phyloP scores from a whole-genome alignment of 1,140 invertebrate genomes.

The Heliothis subflexa region DNA sequence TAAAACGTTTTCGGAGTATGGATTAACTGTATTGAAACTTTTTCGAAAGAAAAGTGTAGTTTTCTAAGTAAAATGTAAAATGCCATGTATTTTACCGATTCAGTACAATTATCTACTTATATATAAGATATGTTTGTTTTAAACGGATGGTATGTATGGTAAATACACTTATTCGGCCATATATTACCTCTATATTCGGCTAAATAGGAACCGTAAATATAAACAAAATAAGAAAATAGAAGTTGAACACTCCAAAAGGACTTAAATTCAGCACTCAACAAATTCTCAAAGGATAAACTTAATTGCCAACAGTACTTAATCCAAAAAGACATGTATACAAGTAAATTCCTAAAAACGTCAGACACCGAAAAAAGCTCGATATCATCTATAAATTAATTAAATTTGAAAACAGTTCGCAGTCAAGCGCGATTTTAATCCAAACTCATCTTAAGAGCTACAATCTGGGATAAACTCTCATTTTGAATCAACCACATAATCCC shows the following conservation, averaged over 20 bases:
- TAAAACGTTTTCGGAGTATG: too few species aligned
- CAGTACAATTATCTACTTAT: too few species aligned
- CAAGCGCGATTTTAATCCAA: conserved; percentile 34
- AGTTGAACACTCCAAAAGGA: not conserved
- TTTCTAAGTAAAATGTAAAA: too few species aligned
- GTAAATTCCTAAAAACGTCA: conserved; percentile 25
- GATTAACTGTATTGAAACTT: too few species aligned
- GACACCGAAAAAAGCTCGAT: conserved; percentile 33
- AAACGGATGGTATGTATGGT: too few species aligned
- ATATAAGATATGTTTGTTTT: too few species aligned
- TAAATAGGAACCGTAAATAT: not conserved
- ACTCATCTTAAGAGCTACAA: conserved; percentile 26
- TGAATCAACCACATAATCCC: conserved; percentile 48
- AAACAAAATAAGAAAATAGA: not conserved
- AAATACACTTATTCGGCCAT: too few species aligned
- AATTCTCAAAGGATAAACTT: not conserved
- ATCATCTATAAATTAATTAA: conserved; percentile 47
- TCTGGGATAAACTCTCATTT: conserved; percentile 42
- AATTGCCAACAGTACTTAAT: conserved; percentile 21
- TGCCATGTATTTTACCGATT: too few species aligned
- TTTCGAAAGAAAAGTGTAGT: too few species aligned
- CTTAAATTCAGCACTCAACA: not conserved
- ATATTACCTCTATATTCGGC: not conserved
- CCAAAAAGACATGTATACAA: conserved; percentile 15
- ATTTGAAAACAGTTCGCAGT: conserved; percentile 45